Evolutionary conservation across 35 echinoderm and acorn worm species (phyloP).

Genomic region (Ophiothrix spiculata): DNA sequence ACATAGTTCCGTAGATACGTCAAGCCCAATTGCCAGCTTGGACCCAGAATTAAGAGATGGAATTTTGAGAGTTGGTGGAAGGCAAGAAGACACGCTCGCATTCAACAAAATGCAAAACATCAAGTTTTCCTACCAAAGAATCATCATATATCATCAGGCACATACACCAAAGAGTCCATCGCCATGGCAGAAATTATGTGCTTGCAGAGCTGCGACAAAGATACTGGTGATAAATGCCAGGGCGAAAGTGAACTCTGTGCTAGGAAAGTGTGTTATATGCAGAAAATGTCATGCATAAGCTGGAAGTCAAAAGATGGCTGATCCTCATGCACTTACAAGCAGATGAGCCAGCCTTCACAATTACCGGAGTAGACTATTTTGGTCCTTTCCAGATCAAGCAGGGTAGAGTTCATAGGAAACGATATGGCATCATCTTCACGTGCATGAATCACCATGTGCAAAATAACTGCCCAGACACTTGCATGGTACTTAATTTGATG

Average conservation of each 20-base stretch:
- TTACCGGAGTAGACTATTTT: constrained; percentile 65
- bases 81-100: constrained; percentile 24
- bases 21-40: not conserved
- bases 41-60: not conserved
- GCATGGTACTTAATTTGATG: no score
- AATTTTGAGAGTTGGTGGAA: constrained; percentile 51
- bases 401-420: constrained; percentile 31
- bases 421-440: constrained; percentile 66
- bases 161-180: constrained; percentile 25
- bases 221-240: constrained; percentile 57
- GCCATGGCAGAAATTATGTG: constrained; percentile 38
- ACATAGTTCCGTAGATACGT: no score
- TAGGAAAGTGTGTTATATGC: constrained; percentile 47
- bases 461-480: no score
- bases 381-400: constrained; percentile 49
- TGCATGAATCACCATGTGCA: no score
- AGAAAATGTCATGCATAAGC: constrained; percentile 4
- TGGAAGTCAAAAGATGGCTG: constrained; percentile 63
- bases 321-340: constrained; percentile 39
- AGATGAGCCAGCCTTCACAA: constrained; percentile 44
- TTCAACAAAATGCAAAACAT: constrained; percentile 44
- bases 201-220: constrained; percentile 22
- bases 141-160: constrained; percentile 39
- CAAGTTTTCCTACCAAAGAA: constrained; percentile 33
- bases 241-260: not conserved